Conservation (phyloP, 64 coral and sea anemone species). For the Dendronephthya gigantea region DNA sequence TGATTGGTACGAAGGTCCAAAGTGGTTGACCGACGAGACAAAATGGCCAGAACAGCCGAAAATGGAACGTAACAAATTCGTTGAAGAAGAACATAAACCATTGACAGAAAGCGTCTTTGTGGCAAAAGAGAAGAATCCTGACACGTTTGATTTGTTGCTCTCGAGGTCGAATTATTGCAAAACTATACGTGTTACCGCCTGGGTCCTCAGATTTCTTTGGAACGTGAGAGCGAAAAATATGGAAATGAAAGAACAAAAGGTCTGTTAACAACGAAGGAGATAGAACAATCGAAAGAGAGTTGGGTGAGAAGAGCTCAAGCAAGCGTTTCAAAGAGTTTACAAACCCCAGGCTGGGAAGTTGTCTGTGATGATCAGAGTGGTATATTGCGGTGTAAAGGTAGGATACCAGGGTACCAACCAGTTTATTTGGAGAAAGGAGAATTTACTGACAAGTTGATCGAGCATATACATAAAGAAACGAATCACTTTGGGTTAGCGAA, state of each 20-base stretch:
- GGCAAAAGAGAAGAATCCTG: no score
- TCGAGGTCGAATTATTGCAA: no score
- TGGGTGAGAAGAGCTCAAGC: conserved; percentile 43
- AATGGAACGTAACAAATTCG: no score
- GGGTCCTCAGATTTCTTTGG: no score
- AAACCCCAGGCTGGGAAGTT: conserved; percentile 35
- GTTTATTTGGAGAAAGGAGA: conserved; percentile 30
- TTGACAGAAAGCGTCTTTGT: no score
- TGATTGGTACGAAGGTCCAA: no score
- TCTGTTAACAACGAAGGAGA: conserved; percentile 24
- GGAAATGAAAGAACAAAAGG: neutral
- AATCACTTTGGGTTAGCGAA: conserved; percentile 35
- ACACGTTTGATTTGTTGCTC: no score
- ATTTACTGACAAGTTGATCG: conserved; percentile 37
- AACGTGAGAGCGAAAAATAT: conserved; percentile 24
- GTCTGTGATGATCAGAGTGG: conserved; percentile 23
- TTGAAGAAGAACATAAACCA: no score
- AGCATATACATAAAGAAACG: conserved; percentile 37
- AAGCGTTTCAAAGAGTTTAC: neutral
- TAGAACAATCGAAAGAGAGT: conserved; percentile 19
- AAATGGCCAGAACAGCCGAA: no score
- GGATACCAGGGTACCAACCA: conserved; percentile 36
- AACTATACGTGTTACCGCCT: no score
- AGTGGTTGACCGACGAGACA: no score
- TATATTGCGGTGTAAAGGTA: conserved; percentile 30